phyloP scores from a whole-genome alignment of 1,140 invertebrate genomes.

The Oscheius sp. region DNA sequence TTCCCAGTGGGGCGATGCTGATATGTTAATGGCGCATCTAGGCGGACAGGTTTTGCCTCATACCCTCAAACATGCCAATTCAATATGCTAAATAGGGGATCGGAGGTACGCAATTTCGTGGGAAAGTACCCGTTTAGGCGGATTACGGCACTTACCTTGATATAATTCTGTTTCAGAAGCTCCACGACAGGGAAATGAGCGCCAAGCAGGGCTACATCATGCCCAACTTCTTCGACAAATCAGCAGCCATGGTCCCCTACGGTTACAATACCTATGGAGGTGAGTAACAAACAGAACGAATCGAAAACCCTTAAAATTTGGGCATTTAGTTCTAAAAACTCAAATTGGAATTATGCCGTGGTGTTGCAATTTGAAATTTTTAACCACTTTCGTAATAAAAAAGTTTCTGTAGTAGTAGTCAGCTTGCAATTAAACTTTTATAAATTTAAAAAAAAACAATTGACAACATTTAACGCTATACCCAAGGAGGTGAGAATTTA shows the following conservation, averaged over 20 bases:
- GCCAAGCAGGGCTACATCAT: slow-evolving; percentile 40
- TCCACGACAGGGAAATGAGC: slow-evolving; percentile 17
- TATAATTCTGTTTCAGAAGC: slow-evolving; percentile 14
- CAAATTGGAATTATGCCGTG: too few species aligned
- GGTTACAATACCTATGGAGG: slow-evolving; percentile 28
- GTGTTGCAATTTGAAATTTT: too few species aligned
- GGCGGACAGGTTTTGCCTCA: background rate
- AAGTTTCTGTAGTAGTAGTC: too few species aligned
- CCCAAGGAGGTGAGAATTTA: too few species aligned
- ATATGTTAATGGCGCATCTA: too few species aligned
- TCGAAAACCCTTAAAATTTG: background rate
- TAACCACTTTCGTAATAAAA: too few species aligned
- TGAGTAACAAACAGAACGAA: background rate
- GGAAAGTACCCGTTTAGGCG: background rate
- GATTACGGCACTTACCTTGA: background rate
- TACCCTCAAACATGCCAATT: background rate
- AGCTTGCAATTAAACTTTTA: too few species aligned
- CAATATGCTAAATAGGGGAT: slow-evolving; percentile 2
- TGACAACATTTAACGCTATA: too few species aligned
- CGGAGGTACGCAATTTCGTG: background rate
- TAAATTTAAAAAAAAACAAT: too few species aligned
- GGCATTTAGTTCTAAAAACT: too few species aligned
- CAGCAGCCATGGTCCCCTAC: slow-evolving; percentile 32
- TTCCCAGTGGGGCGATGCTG: too few species aligned
- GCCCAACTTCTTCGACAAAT: slow-evolving; percentile 35